Evolutionary conservation across 2,113 vertebrate species (phyloP).

Genomic region (Boleophthalmus pectinirostris): DNA sequence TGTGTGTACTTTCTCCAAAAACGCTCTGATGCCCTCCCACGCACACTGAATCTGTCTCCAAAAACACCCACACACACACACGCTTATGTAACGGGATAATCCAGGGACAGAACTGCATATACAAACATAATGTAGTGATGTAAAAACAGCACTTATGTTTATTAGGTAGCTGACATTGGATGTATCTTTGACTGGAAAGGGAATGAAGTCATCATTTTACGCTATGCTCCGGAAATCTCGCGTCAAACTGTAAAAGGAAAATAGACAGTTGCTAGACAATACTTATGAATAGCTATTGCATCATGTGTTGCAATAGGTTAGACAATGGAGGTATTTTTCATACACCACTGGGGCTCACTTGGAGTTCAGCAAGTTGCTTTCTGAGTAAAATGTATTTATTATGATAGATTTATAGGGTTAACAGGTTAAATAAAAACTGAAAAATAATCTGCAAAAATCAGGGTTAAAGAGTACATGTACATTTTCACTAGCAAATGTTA

Average conservation of each 20-base stretch:
- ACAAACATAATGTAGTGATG: slow-evolving; percentile 21
- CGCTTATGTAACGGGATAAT: slow-evolving; percentile 54
- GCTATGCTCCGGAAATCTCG: neutral
- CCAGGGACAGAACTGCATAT: slow-evolving; percentile 35
- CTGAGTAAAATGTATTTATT: neutral
- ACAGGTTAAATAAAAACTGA: neutral
- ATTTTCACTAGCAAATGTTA: neutral
- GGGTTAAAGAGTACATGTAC: neutral
- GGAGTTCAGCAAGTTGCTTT: neutral
- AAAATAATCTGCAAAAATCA: neutral
- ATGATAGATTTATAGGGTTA: neutral
- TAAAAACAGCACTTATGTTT: slow-evolving; percentile 13
- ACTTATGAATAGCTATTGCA: neutral
- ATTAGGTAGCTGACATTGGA: neutral
- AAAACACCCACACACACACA: slow-evolving; percentile 40
- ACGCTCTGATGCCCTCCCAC: slow-evolving; percentile 39
- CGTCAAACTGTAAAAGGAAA: neutral
- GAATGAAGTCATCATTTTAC: neutral
- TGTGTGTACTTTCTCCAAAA: slow-evolving; percentile 15
- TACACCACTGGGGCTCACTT: neutral
- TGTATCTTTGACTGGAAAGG: neutral
- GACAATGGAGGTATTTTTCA: neutral
- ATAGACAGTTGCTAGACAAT: neutral
- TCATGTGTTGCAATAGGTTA: neutral
- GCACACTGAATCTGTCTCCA: slow-evolving; percentile 41